Evolutionary conservation across 2,888 invertebrate species (phyloP).

Genomic region (Ennomos erosarius): DNA sequence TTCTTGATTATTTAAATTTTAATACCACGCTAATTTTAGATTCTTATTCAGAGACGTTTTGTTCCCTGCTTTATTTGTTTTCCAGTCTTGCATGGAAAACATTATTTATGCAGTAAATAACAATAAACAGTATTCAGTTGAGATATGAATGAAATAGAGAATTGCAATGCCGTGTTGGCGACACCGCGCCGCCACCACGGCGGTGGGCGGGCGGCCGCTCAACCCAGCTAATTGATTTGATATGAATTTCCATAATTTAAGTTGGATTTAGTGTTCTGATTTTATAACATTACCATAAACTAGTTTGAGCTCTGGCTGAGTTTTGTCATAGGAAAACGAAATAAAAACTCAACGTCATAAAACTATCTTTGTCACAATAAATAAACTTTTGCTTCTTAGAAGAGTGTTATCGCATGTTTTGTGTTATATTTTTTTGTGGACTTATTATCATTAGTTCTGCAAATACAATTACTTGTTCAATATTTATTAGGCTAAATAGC

Average conservation of each 20-base stretch:
- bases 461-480: slow-evolving; percentile 52
- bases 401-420: not conserved
- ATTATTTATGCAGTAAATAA: slow-evolving; percentile 34
- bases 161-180: slow-evolving; percentile 18
- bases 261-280: slow-evolving; percentile 1
- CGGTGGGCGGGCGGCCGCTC: slow-evolving; percentile 2
- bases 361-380: slow-evolving; percentile 10
- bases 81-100: slow-evolving; percentile 24
- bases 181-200: slow-evolving; percentile 12
- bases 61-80: slow-evolving; percentile 32
- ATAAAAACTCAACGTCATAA: slow-evolving; percentile 1
- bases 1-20: slow-evolving; percentile 38
- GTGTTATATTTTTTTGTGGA: too few species aligned
- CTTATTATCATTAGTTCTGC: too few species aligned
- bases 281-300: slow-evolving; percentile 7
- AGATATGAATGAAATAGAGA: slow-evolving; percentile 42
- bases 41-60: slow-evolving; percentile 17
- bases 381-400: slow-evolving; percentile 1
- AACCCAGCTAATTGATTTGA: slow-evolving; percentile 34
- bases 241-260: slow-evolving; percentile 26
- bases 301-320: not conserved
- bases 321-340: slow-evolving; percentile 1
- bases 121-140: slow-evolving; percentile 40
- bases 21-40: slow-evolving; percentile 32
- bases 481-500: slow-evolving; percentile 56